phyloP scores from a whole-genome alignment of 2,113 vertebrate genomes.

The Myiopsitta monachus region DNA sequence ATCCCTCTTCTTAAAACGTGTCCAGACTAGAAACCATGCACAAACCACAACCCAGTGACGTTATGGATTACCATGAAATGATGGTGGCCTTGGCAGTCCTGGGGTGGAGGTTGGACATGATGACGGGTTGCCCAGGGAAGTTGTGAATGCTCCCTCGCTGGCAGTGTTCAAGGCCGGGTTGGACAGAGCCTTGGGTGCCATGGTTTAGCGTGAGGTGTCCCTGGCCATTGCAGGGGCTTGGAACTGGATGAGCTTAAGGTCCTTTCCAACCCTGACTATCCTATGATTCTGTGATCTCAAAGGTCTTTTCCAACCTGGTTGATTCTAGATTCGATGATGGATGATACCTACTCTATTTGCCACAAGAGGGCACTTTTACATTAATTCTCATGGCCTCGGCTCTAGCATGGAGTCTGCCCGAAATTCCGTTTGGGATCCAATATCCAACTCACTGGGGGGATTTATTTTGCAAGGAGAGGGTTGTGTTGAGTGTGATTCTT shows the following conservation, averaged over 20 bases:
- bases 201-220: no score
- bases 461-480: neutral
- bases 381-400: neutral
- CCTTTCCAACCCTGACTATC: no score
- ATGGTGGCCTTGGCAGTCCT: neutral
- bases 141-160: no score
- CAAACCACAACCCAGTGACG: neutral
- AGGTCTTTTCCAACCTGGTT: neutral
- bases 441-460: neutral
- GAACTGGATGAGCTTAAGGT: no score
- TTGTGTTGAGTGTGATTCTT: neutral
- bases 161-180: no score
- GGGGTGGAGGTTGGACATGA: neutral
- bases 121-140: no score
- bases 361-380: conserved; percentile 15
- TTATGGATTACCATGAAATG: neutral
- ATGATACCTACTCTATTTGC: neutral
- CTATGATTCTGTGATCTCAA: no score
- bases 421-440: neutral
- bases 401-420: neutral
- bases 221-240: no score
- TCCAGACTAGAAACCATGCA: neutral
- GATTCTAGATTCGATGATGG: neutral
- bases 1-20: neutral
- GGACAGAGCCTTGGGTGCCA: no score